Conservation (phyloP, 2,113 vertebrate species). For the Centropristis striata region DNA sequence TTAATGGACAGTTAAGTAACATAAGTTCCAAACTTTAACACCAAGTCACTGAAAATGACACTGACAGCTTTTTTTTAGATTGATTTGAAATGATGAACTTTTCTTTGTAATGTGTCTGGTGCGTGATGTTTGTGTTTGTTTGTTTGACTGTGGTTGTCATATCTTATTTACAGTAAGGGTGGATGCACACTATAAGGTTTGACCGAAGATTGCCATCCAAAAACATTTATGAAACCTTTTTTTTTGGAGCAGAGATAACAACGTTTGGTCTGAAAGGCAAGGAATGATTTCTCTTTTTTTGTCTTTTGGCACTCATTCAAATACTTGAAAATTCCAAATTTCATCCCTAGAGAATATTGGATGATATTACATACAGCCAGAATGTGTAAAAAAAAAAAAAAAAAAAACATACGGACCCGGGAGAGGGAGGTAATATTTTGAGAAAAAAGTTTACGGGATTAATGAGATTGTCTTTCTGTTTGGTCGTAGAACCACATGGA, state of each 20-base stretch:
- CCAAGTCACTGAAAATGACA: slow-evolving; percentile 4
- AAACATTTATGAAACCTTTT: slow-evolving; percentile 1
- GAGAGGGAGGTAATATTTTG: no score
- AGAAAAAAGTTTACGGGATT: no score
- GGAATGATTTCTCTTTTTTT: background rate
- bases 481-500: no score
- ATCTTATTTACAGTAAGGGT: slow-evolving; percentile 70
- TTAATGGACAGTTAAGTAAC: slow-evolving; percentile 7
- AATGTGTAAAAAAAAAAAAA: no score
- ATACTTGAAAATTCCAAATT: no score
- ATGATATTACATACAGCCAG: no score
- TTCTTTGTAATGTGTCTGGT: slow-evolving; percentile 32
- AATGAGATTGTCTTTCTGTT: no score
- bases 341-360: no score
- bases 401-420: no score
- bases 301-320: no score
- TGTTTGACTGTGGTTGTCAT: slow-evolving; percentile 75
- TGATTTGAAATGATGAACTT: slow-evolving; percentile 14
- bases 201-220: background rate
- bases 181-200: slow-evolving; percentile 58
- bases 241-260: background rate
- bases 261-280: slow-evolving; percentile 4
- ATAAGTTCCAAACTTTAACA: slow-evolving; percentile 1
- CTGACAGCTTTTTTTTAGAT: slow-evolving; percentile 1
- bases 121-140: slow-evolving; percentile 66